A percentile compares a stretch with the other conserved stretches of the same genome.
These are phyloP conservation scores for Nothobranchius furzeri DNA, from an alignment of 2,113 vertebrate genomes.

Conservation along the genomic window DNA sequence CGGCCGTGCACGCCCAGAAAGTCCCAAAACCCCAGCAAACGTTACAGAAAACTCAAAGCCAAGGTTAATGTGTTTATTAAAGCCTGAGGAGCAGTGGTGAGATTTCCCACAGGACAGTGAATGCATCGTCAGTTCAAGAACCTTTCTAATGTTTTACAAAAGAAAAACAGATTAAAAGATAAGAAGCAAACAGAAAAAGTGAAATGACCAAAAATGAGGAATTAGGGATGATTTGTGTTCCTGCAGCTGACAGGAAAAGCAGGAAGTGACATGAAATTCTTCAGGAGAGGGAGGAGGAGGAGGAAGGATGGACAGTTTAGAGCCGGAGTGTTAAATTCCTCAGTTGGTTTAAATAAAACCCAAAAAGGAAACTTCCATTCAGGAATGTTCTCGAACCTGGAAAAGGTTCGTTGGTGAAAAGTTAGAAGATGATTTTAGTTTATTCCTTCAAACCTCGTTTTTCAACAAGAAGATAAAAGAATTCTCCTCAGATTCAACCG, in stretches of 20 bases:
- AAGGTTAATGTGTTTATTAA: background rate
- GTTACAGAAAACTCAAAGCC: background rate
- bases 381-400: too few species aligned
- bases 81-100: background rate
- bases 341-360: too few species aligned
- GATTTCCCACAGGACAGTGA: conserved; percentile 39
- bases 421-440: too few species aligned
- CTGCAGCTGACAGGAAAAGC: background rate
- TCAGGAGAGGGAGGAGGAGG: conserved; percentile 24
- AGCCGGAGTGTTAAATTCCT: conserved; percentile 38
- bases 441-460: too few species aligned
- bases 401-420: too few species aligned
- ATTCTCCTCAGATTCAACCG: too few species aligned
- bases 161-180: background rate
- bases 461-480: too few species aligned
- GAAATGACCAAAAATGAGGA: background rate
- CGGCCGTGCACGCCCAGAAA: background rate
- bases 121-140: background rate
- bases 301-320: conserved; percentile 14
- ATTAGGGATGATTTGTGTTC: background rate
- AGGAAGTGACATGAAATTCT: conserved; percentile 33
- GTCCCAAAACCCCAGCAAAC: conserved; percentile 2
- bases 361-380: too few species aligned
- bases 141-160: too few species aligned
- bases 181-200: background rate